A percentile compares a stretch with the other conserved stretches of the same genome.
Evolutionary conservation across 2,113 vertebrate species (phyloP).

Genomic region (Mesembrinibis cayennensis): DNA sequence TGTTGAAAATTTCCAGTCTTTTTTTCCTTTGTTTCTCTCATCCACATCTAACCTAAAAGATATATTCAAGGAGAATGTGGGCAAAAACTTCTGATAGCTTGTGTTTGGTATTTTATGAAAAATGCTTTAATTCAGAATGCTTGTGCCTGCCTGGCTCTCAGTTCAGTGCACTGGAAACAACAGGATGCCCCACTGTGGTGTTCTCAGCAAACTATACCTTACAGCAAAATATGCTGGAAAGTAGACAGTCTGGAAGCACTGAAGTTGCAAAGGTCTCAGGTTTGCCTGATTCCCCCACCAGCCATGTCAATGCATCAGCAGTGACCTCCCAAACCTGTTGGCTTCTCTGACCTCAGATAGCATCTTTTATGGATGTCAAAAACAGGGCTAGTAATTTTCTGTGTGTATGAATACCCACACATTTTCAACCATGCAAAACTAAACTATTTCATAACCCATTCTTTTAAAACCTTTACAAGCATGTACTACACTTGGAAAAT

Average conservation of each 20-base stretch:
- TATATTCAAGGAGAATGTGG: neutral
- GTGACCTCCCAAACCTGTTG: neutral
- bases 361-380: neutral
- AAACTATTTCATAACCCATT: neutral
- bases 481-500: constrained; percentile 21
- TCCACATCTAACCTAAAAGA: neutral
- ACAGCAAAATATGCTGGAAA: neutral
- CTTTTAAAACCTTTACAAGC: constrained; percentile 32
- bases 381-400: neutral
- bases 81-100: neutral
- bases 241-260: neutral
- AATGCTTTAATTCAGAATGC: neutral
- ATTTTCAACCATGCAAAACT: constrained; percentile 20
- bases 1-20: neutral
- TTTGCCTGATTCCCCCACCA: neutral
- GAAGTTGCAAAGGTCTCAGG: neutral
- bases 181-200: neutral
- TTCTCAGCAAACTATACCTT: neutral
- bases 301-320: neutral
- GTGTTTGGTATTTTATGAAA: neutral
- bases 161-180: neutral
- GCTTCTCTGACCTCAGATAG: neutral
- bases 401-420: neutral
- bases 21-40: neutral
- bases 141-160: neutral